These are phyloP conservation scores for Notolabrus celidotus DNA, from an alignment of 2,797 vertebrate species.

Conservation along the genomic window DNA sequence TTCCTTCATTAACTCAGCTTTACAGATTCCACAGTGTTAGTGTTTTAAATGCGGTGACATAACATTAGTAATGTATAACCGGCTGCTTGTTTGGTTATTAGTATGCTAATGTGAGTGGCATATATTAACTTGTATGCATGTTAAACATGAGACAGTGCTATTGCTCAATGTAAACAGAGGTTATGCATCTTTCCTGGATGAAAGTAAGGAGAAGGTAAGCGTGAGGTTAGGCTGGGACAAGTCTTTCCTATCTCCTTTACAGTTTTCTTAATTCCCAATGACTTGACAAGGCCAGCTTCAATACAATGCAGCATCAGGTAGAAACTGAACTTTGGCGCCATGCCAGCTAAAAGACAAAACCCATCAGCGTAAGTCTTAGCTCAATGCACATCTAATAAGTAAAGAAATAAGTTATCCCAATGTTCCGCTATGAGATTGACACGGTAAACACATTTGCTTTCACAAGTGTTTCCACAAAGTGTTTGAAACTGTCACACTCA, in stretches of 20 bases:
- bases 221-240: constrained; percentile 39
- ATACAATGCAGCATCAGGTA: constrained; percentile 66
- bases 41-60: constrained; percentile 9
- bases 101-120: constrained; percentile 34
- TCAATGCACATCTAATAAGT: constrained; percentile 20
- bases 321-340: constrained; percentile 63
- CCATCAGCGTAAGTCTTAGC: constrained; percentile 44
- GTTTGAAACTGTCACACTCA: constrained; percentile 24
- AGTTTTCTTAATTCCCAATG: neutral
- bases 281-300: neutral
- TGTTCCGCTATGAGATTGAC: constrained; percentile 31
- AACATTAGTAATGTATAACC: constrained; percentile 34
- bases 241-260: constrained; percentile 7
- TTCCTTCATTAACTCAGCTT: constrained; percentile 43
- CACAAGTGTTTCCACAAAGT: too few species aligned
- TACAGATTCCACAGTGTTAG: constrained; percentile 17
- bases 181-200: constrained; percentile 38
- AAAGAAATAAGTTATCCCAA: constrained; percentile 24
- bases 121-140: constrained; percentile 32
- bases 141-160: constrained; percentile 22
- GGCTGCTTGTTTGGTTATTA: constrained; percentile 40
- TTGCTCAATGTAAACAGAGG: constrained; percentile 16
- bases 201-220: constrained; percentile 36
- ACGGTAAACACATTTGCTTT: constrained; percentile 30
- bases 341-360: constrained; percentile 28